Evolutionary conservation across 2,888 invertebrate species (phyloP).

Genomic region (Macaria notata): DNA sequence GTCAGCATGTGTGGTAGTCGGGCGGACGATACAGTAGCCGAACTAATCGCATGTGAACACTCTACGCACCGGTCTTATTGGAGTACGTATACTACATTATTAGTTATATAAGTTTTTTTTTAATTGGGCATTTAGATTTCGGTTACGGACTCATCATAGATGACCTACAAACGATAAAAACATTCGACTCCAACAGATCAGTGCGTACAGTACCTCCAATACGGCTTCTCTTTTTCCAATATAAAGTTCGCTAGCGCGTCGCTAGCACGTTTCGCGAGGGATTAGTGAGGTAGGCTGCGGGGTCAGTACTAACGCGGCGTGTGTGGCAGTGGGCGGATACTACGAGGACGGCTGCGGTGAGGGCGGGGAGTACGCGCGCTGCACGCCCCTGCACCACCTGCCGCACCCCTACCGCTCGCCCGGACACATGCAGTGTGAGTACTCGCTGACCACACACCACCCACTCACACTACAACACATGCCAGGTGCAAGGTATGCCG

Average conservation of each 20-base stretch:
- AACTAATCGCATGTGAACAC: conserved; percentile 67
- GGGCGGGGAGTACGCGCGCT: conserved; percentile 65
- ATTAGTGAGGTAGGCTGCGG: conserved; percentile 11
- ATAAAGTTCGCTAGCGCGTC: conserved; percentile 13
- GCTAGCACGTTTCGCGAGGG: background rate
- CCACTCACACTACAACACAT: background rate
- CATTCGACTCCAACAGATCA: too few relatives aligned
- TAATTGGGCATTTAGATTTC: too few relatives aligned
- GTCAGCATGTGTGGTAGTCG: conserved; percentile 72
- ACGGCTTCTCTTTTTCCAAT: too few relatives aligned
- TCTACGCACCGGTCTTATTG: too few relatives aligned
- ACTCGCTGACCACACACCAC: conserved; percentile 16
- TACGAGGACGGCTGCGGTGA: conserved; percentile 70
- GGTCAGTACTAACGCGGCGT: conserved; percentile 60
- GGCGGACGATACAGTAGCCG: conserved; percentile 41
- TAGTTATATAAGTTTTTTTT: too few relatives aligned
- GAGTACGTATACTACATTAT: too few relatives aligned
- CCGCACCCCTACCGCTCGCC: conserved; percentile 43
- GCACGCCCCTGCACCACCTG: conserved; percentile 49
- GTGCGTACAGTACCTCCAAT: too few relatives aligned
- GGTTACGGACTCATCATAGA: too few relatives aligned
- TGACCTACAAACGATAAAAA: too few relatives aligned
- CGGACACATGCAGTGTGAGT: conserved; percentile 69
- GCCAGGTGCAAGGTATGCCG: too few relatives aligned
- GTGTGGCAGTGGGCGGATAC: conserved; percentile 80